phyloP scores from a whole-genome alignment of 1,140 invertebrate species.

The Ceratoteleas bidentatus region DNA sequence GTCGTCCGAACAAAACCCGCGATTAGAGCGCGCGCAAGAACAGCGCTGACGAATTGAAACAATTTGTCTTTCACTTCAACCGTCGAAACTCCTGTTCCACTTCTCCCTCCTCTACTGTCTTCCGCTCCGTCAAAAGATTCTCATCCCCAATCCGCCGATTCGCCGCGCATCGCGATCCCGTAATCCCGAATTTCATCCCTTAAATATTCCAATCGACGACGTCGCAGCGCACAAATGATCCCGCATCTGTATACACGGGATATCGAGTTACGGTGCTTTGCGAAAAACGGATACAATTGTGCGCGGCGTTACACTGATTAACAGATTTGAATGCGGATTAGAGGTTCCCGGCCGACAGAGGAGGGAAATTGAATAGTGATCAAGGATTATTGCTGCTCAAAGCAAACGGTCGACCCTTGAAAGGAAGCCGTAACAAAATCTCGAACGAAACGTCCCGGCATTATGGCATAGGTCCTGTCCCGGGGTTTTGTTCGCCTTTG shows the following conservation, averaged over 20 bases:
- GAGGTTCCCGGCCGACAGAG: neutral
- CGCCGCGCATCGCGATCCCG: no score
- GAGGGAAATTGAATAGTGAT: constrained; percentile 50
- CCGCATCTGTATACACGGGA: neutral
- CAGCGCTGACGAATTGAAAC: no score
- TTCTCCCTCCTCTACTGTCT: no score
- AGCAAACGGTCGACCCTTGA: constrained; percentile 51
- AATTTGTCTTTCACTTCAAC: no score
- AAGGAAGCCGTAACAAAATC: constrained; percentile 56
- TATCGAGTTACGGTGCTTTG: constrained; percentile 7
- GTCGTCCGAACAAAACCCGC: no score
- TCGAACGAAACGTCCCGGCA: constrained; percentile 23
- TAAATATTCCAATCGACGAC: neutral
- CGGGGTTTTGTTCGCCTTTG: constrained; percentile 46
- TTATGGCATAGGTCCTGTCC: constrained; percentile 34
- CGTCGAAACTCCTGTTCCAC: no score
- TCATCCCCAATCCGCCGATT: no score
- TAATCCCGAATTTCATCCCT: no score
- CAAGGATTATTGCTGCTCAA: constrained; percentile 49
- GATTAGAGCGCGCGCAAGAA: no score
- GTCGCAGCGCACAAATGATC: neutral
- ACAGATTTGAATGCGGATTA: constrained; percentile 43
- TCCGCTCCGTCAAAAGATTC: no score
- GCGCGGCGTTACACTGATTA: constrained; percentile 39
- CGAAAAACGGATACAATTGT: constrained; percentile 26